phyloP scores from a whole-genome alignment of 2,797 vertebrate genomes.

The Girardinus metallicus region DNA sequence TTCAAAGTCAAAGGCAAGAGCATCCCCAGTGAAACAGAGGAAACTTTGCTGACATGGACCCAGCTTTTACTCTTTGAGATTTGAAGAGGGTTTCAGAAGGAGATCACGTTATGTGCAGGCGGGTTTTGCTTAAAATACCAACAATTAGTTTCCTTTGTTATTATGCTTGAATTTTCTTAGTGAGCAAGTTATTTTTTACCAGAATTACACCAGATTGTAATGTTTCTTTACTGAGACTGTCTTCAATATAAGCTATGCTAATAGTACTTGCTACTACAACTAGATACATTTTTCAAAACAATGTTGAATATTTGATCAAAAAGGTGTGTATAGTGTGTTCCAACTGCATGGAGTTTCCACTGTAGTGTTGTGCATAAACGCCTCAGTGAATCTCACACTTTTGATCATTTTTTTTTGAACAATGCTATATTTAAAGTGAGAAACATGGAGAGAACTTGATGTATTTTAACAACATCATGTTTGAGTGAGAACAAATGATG shows the following conservation, averaged over 20 bases:
- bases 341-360: background rate
- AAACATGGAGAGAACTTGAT: background rate
- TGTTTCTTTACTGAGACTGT: background rate
- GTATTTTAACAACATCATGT: background rate
- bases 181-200: background rate
- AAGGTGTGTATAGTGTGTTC: background rate
- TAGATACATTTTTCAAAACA: background rate
- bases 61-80: background rate
- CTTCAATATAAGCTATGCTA: background rate
- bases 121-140: slow-evolving; percentile 7
- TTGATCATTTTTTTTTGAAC: background rate
- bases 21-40: background rate
- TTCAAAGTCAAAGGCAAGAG: background rate
- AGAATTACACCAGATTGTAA: background rate
- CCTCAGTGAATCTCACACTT: background rate
- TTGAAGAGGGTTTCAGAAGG: background rate
- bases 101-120: background rate
- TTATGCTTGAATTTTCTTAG: background rate
- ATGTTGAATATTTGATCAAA: background rate
- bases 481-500: background rate
- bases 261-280: background rate
- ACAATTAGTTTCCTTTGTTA: slow-evolving; percentile 1
- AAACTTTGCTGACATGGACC: background rate
- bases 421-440: background rate
- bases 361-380: background rate